Conservation (phyloP, 2,888 invertebrate species). For the Eupithecia dodoneata region DNA sequence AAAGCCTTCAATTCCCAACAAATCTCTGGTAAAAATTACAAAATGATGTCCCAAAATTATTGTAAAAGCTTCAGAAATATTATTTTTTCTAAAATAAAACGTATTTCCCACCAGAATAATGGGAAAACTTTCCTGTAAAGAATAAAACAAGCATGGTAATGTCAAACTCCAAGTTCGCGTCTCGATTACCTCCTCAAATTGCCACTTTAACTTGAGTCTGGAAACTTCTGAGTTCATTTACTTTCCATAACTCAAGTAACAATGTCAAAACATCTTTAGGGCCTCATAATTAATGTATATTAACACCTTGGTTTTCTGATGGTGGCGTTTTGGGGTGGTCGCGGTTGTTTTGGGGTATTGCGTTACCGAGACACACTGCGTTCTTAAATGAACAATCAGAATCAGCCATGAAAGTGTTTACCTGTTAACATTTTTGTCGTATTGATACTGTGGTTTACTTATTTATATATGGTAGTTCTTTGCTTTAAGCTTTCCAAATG, state of each 20-base stretch:
- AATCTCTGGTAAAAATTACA: not conserved
- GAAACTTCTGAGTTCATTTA: slow-evolving; percentile 54
- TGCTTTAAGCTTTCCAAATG: not conserved
- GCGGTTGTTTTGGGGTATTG: slow-evolving; percentile 64
- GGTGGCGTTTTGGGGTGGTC: slow-evolving; percentile 63
- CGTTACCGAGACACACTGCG: slow-evolving; percentile 59
- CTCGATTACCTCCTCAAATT: slow-evolving; percentile 42
- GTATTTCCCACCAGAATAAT: not conserved
- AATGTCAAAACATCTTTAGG: slow-evolving; percentile 70
- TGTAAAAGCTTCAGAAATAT: not conserved
- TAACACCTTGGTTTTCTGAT: slow-evolving; percentile 76
- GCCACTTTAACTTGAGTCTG: slow-evolving; percentile 41
- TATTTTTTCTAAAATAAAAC: not conserved
- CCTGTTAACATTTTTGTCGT: too few relatives aligned
- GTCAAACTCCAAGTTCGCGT: slow-evolving; percentile 33
- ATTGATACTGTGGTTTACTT: not conserved
- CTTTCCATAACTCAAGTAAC: slow-evolving; percentile 64
- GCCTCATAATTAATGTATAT: slow-evolving; percentile 73
- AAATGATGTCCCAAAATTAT: not conserved
- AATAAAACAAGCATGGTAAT: slow-evolving; percentile 12
- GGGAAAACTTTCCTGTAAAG: slow-evolving; percentile 9
- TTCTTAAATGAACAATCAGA: slow-evolving; percentile 3
- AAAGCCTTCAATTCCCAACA: not conserved
- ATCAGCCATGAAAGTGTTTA: too few relatives aligned
- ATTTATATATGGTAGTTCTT: not conserved